These are phyloP conservation scores for Abrostola tripartita DNA, from an alignment of 2,888 invertebrate species.

Conservation along the genomic window DNA sequence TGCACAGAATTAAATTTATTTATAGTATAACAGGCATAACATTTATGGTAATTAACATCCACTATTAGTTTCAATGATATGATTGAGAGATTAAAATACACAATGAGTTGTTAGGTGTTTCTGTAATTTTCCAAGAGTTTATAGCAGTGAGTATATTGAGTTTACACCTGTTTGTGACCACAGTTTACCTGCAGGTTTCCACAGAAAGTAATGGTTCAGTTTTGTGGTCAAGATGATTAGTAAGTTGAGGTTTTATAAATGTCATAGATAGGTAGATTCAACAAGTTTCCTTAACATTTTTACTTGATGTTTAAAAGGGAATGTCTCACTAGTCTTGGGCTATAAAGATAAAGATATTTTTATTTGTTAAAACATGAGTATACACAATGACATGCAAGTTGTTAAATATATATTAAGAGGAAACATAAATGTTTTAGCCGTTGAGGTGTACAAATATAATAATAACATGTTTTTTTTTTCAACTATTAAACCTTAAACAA, in stretches of 20 bases:
- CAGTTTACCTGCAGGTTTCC: neutral
- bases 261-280: neutral
- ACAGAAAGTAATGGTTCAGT: neutral
- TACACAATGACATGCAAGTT: too few relatives aligned
- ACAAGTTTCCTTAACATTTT: neutral
- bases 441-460: too few relatives aligned
- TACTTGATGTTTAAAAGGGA: too few relatives aligned
- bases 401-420: too few relatives aligned
- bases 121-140: constrained; percentile 36
- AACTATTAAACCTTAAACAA: too few relatives aligned
- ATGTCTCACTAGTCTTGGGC: too few relatives aligned
- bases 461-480: too few relatives aligned
- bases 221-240: constrained; percentile 19
- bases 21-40: constrained; percentile 8
- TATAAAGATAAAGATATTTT: too few relatives aligned
- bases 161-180: constrained; percentile 10
- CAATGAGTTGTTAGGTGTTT: constrained; percentile 26
- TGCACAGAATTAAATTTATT: constrained; percentile 11
- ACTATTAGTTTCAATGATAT: constrained; percentile 35
- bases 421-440: too few relatives aligned
- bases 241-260: constrained; percentile 2
- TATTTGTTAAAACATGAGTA: too few relatives aligned
- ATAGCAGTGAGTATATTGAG: constrained; percentile 15
- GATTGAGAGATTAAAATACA: constrained; percentile 29
- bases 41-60: constrained; percentile 19